Evolutionary conservation across 2,113 vertebrate species (phyloP).

Genomic region (Nymphicus hollandicus): DNA sequence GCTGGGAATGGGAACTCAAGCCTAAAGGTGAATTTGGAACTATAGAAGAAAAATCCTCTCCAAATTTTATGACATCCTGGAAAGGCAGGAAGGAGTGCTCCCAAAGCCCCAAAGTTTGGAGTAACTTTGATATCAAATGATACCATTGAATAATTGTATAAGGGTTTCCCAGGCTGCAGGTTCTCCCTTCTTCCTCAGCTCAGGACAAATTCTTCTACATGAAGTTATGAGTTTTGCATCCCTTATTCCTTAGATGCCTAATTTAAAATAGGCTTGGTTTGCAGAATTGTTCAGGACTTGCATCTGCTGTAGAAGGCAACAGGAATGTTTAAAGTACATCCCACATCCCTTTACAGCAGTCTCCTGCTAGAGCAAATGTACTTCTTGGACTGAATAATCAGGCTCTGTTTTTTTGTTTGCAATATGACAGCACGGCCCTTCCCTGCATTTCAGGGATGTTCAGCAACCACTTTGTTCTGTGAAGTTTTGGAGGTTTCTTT

Average conservation of each 20-base stretch:
- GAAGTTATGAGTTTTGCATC: neutral
- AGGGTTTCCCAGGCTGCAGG: neutral
- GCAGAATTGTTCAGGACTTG: neutral
- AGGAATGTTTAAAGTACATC: neutral
- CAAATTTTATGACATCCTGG: neutral
- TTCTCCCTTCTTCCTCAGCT: neutral
- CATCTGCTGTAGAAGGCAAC: neutral
- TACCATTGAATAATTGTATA: neutral
- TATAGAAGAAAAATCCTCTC: neutral
- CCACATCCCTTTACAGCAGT: neutral
- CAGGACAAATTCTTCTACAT: neutral
- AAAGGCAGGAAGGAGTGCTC: neutral
- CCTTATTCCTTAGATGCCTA: neutral
- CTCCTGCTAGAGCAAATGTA: neutral
- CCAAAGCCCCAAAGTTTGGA: neutral
- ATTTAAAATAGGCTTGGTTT: neutral
- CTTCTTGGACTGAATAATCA: neutral
- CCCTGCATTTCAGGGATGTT: neutral
- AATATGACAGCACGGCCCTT: neutral
- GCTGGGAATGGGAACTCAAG: neutral
- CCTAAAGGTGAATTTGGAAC: neutral
- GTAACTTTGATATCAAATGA: neutral
- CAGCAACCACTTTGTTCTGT: neutral
- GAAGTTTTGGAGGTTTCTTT: neutral
- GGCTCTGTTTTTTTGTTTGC: neutral